Evolutionary conservation across 2,888 invertebrate genomes (phyloP), one percentile per base, ranked within the genome.

Genomic region (Trichacis sp.): DNA sequence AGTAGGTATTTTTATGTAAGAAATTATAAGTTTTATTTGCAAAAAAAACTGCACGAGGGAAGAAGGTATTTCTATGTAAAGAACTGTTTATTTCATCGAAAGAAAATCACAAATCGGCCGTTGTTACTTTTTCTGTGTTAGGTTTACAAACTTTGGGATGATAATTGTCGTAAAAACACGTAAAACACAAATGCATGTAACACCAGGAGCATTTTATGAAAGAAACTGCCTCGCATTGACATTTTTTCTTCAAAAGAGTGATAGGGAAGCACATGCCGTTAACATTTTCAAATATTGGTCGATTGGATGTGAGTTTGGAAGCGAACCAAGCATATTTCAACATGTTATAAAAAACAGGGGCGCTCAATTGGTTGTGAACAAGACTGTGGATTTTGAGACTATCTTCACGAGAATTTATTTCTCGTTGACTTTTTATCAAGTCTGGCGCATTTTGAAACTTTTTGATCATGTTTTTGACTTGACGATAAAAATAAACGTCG

Each of bases 241-340:
- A 20, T 9, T 20, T 36, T 5, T 18, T 24, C 36, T 42, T 42
- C 24, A 20, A 8, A n/a, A 1, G 12, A 3, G n/a, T 29, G 0
- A 15, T 2, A 1, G 48, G 49, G 33, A 42, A 49, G 42, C 42
- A 57, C 3, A 50, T 42, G 12, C 40, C 33, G 6, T 50, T 43
- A 3, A 57, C 42, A 30, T 57, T 57, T 24, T 14, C 1, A 17
- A 42, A 57, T 17, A 43, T 9, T 6, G 48, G n/a, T 6, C 57
- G 17, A 20, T 38, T 11, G 6, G 24, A 14, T 12, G n/a, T 40
- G 1, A 57, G n/a, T 30, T 57, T 29, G 0, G 29, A 40, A 9
- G 43, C 50, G 50, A 30, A 57, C 57, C 57, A 57, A n/a, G 57
- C 50, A 30, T 57, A 57, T 20, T 50, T 8, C 9, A 57, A 19